A percentile compares a stretch with the other conserved stretches of the same genome.
Evolutionary conservation across 2,888 invertebrate genomes (phyloP).

Genomic region (Cerastis rubricosa): DNA sequence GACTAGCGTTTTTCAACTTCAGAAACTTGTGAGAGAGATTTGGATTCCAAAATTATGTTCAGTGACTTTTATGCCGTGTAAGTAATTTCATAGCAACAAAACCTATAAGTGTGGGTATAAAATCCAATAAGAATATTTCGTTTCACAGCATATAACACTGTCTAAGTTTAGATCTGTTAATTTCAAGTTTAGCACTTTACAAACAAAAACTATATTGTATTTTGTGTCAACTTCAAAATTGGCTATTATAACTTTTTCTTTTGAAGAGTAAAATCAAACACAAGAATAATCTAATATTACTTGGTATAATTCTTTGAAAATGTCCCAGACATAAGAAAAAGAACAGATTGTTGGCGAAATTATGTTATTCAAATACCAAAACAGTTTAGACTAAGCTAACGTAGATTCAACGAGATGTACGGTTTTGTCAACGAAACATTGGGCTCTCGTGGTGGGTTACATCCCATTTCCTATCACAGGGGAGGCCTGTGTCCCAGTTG

Average conservation of each 20-base stretch:
- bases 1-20: background rate
- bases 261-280: constrained; percentile 33
- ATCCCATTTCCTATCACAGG: background rate
- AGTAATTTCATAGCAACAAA: background rate
- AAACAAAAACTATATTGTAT: constrained; percentile 37
- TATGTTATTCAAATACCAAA: background rate
- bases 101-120: background rate
- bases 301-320: constrained; percentile 12
- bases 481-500: background rate
- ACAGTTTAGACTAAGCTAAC: background rate
- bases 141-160: constrained; percentile 11
- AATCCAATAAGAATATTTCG: constrained; percentile 5
- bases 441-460: background rate
- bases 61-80: background rate
- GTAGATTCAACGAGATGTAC: background rate
- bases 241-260: constrained; percentile 44
- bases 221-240: constrained; percentile 46
- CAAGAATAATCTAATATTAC: constrained; percentile 26
- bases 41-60: background rate
- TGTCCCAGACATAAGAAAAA: background rate
- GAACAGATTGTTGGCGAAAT: background rate
- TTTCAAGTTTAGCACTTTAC: constrained; percentile 33
- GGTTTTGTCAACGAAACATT: background rate
- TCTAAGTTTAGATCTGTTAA: constrained; percentile 25
- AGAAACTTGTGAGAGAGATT: background rate